Percentiles rank a stretch among this genome's conserved stretches.
These are phyloP conservation scores for Edolisoma coerulescens DNA, from an alignment of 2,113 vertebrate species.

Conservation along the genomic window DNA sequence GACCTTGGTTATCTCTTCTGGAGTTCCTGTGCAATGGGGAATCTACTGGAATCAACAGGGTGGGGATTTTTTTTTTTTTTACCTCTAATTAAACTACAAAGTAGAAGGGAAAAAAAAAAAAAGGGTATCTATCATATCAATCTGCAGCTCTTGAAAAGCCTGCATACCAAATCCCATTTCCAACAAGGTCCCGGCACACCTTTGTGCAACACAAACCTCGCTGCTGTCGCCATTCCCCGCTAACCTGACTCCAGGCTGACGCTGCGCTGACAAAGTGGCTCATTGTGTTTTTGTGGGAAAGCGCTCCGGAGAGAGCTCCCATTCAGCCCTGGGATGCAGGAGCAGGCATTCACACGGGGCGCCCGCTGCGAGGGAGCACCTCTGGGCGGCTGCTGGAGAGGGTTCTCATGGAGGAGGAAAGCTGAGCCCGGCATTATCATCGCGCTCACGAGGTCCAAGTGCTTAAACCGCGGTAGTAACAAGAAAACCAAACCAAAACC, in stretches of 20 bases:
- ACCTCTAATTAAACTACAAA: not conserved
- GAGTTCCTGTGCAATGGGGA: not conserved
- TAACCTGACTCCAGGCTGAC: conserved; percentile 59
- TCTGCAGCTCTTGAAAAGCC: not conserved
- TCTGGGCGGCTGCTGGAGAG: conserved; percentile 34
- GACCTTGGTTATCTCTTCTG: not conserved
- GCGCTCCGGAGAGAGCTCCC: conserved; percentile 62
- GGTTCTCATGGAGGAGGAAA: conserved; percentile 25
- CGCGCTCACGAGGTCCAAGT: not conserved
- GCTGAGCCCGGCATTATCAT: not conserved
- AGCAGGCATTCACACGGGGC: conserved; percentile 66
- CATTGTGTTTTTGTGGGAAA: conserved; percentile 80
- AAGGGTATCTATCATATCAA: not conserved
- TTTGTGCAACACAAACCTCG: conserved; percentile 17
- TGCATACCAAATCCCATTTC: not conserved
- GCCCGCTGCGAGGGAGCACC: conserved; percentile 46
- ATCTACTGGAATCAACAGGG: not conserved
- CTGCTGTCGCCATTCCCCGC: not conserved
- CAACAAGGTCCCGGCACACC: conserved; percentile 43
- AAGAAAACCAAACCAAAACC: not conserved
- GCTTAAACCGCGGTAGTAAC: not conserved
- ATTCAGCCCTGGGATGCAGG: conserved; percentile 46
- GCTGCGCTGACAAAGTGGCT: conserved; percentile 60
- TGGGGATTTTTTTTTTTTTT: not conserved
- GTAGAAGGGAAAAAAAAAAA: not conserved